phyloP scores from a whole-genome alignment of 2,888 invertebrate genomes.

The Julus scanicus region DNA sequence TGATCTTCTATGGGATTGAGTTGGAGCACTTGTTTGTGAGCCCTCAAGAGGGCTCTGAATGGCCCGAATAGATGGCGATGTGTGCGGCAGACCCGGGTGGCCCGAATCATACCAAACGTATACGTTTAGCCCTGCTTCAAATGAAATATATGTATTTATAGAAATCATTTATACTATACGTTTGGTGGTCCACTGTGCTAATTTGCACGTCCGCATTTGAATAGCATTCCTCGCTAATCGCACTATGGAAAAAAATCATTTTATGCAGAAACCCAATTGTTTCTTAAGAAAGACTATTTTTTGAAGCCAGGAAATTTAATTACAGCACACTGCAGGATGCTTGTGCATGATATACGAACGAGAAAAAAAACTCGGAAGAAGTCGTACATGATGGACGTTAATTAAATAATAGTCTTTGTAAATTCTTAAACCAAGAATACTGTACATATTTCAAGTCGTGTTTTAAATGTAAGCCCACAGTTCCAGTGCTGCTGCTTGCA shows the following conservation, averaged over 20 bases:
- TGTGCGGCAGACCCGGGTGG: conserved; percentile 54
- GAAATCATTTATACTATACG: background rate
- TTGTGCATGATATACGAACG: background rate
- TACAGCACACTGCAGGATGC: conserved; percentile 41
- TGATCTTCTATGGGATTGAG: conserved; percentile 51
- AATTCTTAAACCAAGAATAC: background rate
- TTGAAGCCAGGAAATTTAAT: background rate
- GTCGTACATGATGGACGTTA: conserved; percentile 6
- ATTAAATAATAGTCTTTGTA: conserved; percentile 11
- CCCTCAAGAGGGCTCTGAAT: conserved; percentile 53
- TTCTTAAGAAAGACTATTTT: conserved; percentile 14
- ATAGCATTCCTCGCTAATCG: conserved; percentile 26
- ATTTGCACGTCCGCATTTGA: conserved; percentile 10
- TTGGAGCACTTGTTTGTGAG: conserved; percentile 54
- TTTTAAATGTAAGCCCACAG: background rate
- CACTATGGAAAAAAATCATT: background rate
- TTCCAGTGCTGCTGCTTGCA: too few relatives aligned
- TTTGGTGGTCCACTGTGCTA: background rate
- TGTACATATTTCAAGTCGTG: background rate
- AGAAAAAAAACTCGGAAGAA: background rate
- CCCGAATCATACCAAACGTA: background rate
- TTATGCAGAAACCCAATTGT: background rate
- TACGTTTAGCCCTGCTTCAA: background rate
- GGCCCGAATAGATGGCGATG: conserved; percentile 15
- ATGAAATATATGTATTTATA: background rate